Evolutionary conservation across 2,797 vertebrate genomes (phyloP).

Genomic region (Anguilla megastoma): DNA sequence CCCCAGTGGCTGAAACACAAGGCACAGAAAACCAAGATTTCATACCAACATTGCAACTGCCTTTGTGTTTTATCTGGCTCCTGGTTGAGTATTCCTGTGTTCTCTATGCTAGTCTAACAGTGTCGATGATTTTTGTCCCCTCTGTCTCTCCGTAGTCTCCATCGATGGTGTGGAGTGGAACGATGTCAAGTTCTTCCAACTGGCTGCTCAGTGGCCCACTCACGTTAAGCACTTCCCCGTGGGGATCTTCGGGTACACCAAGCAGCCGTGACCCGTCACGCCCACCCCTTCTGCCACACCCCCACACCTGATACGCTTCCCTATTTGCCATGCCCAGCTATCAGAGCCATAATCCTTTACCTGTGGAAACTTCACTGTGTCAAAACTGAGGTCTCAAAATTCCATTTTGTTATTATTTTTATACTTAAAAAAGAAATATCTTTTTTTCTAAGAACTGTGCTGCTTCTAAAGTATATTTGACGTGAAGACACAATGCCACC

Average conservation of each 20-base stretch:
- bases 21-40: background rate
- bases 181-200: conserved; percentile 91
- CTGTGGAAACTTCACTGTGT: conserved; percentile 74
- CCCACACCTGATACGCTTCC: too few relatives aligned
- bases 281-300: background rate
- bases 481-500: conserved; percentile 66
- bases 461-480: conserved; percentile 64
- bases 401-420: conserved; percentile 60
- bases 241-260: conserved; percentile 85
- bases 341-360: conserved; percentile 67
- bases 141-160: conserved; percentile 67
- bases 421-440: conserved; percentile 68
- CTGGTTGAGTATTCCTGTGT: too few relatives aligned
- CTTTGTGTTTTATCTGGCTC: background rate
- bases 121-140: background rate
- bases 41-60: background rate
- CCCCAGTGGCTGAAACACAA: background rate
- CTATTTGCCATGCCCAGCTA: conserved; percentile 43
- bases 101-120: too few relatives aligned
- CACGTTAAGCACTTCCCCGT: conserved; percentile 90
- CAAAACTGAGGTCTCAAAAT: conserved; percentile 54
- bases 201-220: conserved; percentile 92
- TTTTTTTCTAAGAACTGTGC: conserved; percentile 75
- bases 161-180: conserved; percentile 92
- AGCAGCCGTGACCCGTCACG: conserved; percentile 69